Conservation (phyloP, 2,888 invertebrate species). For the Tethea ocularis region DNA sequence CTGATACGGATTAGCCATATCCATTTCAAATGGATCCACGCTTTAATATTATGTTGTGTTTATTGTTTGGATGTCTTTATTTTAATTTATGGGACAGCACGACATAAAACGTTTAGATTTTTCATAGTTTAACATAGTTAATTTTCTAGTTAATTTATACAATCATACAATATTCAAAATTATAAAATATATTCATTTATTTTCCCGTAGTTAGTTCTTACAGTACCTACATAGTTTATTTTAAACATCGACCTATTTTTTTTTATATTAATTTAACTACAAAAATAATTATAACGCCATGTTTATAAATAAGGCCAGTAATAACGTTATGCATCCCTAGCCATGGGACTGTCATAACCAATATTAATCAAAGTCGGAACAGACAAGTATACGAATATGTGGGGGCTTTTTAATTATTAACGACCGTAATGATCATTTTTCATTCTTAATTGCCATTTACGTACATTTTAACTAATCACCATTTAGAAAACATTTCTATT, state of each 20-base stretch:
- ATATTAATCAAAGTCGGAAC: conserved; percentile 78
- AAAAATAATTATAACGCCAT: not conserved
- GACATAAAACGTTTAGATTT: no score
- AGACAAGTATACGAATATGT: conserved; percentile 61
- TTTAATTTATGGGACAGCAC: no score
- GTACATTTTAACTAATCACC: conserved; percentile 74
- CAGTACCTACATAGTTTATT: no score
- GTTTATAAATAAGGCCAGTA: conserved; percentile 30
- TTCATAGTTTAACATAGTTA: no score
- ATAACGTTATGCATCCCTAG: conserved; percentile 53
- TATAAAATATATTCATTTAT: no score
- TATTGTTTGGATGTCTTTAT: conserved; percentile 6
- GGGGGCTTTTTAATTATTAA: conserved; percentile 79
- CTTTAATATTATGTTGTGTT: conserved; percentile 19
- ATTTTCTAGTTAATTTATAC: no score
- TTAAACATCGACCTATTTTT: not conserved
- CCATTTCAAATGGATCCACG: conserved; percentile 48
- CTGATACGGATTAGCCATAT: conserved; percentile 70
- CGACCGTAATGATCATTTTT: conserved; percentile 78
- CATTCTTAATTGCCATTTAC: conserved; percentile 79
- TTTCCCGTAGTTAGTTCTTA: no score
- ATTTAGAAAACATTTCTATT: conserved; percentile 54
- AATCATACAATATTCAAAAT: no score
- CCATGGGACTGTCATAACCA: conserved; percentile 64
- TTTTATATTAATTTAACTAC: not conserved